Base-by-base conservation (phyloP, 2,888 invertebrate species). In the Elysia crispata region DNA sequence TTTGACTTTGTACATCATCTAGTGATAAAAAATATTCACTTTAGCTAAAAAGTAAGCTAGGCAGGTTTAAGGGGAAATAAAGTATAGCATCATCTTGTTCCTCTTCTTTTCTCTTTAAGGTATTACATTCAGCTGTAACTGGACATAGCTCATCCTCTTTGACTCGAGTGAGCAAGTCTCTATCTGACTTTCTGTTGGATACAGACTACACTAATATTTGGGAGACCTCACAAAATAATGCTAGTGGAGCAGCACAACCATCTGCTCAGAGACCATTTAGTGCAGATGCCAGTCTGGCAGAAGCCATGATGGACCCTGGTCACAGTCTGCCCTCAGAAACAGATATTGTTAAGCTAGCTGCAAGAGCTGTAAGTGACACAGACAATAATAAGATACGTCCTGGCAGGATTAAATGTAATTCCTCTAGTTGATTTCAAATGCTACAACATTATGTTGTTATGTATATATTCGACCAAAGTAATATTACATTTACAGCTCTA, bases 291-390 rank as follows among this genome's bases (percentile, higher is more conserved):
- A 67, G 73, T 1, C 30, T 79, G 49, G 69, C 80, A 20, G 82
- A 83, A 6, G 23, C 76, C 18, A 25, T 77, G n/a, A 57, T 64
- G 18, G 83, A 83, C 20, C 11, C 79, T n/a, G 80, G 60, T 20
- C 80, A 60, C 50, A 74, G 67, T 30, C 79, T 60, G 67, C 66
- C 75, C 1, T n/a, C 79, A 18, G 87, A 88, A 30, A 84, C 83
- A 8, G 86, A 90, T 77, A 86, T 89, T 33, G 88, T 92, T 25
- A 88, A 90, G 82, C 92, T 94, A 66, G 94, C 95, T 76, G 94
- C 94, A 6, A 94, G 93, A 92, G 93, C 93, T 92, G 94, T 94
- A 90, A 89, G 89, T 20, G 11, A 11, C 41, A 41, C 41, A 41
- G 41, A 6, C 11, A 41, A 41, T 11, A 11, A 11, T 41, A 41